Conservation (phyloP, 1,140 invertebrate species). For the Drosophila tristis region DNA sequence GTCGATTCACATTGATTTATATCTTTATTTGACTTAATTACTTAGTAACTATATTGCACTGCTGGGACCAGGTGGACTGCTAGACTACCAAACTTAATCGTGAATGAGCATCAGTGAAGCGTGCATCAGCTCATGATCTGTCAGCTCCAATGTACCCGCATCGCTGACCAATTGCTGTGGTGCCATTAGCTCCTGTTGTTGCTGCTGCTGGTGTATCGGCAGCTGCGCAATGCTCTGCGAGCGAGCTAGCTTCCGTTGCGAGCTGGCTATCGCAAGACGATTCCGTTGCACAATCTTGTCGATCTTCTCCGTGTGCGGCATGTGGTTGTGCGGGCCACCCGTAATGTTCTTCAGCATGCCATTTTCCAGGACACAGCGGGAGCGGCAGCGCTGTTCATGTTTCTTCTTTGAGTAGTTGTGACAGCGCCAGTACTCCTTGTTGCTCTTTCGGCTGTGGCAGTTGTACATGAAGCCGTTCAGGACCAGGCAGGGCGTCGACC, state of each 20-base stretch:
- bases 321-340: conserved; percentile 79
- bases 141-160: conserved; percentile 51
- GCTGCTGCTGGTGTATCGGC: conserved; percentile 40
- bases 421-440: conserved; percentile 83
- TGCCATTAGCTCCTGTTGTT: conserved; percentile 19
- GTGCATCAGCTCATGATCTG: conserved; percentile 68
- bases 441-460: conserved; percentile 80
- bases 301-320: conserved; percentile 83
- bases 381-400: conserved; percentile 76
- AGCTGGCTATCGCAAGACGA: conserved; percentile 53
- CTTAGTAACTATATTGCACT: conserved; percentile 68
- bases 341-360: conserved; percentile 72
- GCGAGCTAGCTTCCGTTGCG: conserved; percentile 41
- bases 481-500: conserved; percentile 81
- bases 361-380: conserved; percentile 78
- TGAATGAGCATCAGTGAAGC: conserved; percentile 69
- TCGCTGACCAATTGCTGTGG: conserved; percentile 32
- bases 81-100: conserved; percentile 31
- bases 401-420: conserved; percentile 83
- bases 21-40: conserved; percentile 57
- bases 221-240: conserved; percentile 38
- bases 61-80: conserved; percentile 4
- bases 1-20: conserved; percentile 19
- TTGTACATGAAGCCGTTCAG: conserved; percentile 82
- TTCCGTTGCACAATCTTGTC: conserved; percentile 77